Evolutionary conservation across 1,140 invertebrate genomes (phyloP).

Genomic region (Zaprionus taronus): DNA sequence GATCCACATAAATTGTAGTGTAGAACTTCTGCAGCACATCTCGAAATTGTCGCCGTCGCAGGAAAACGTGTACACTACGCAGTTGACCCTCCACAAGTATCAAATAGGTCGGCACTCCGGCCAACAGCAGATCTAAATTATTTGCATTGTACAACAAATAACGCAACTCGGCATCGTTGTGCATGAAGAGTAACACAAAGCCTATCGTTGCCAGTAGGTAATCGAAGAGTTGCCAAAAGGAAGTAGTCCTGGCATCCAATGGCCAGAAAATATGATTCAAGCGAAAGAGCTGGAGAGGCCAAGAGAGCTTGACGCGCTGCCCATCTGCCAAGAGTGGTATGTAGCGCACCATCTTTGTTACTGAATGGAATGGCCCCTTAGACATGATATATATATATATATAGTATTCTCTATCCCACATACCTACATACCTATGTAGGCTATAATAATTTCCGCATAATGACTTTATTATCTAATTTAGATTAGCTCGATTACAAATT

Average conservation of each 20-base stretch:
- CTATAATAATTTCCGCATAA: not conserved
- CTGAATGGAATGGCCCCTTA: conserved; percentile 9
- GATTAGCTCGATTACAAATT: not conserved
- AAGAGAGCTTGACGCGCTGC: conserved; percentile 56
- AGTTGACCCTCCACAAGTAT: conserved; percentile 71
- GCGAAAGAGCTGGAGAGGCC: conserved; percentile 61
- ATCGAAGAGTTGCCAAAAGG: conserved; percentile 41
- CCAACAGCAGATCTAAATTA: conserved; percentile 62
- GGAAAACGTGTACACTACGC: conserved; percentile 40
- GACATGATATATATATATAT: conserved; percentile 35
- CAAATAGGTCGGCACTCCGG: conserved; percentile 72
- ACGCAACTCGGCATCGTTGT: conserved; percentile 71
- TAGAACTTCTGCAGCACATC: conserved; percentile 64
- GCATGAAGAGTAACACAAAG: conserved; percentile 50
- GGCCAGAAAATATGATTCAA: conserved; percentile 75
- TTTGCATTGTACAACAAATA: conserved; percentile 52
- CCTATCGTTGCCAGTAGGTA: conserved; percentile 32
- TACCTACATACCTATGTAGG: not conserved
- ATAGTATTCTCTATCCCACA: conserved; percentile 30
- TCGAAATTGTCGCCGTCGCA: conserved; percentile 34
- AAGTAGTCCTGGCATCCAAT: conserved; percentile 47
- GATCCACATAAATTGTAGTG: conserved; percentile 65
- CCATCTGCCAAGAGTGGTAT: conserved; percentile 66
- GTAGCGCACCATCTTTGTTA: conserved; percentile 64
- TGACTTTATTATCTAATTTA: not conserved